phyloP scores from a whole-genome alignment of 2,888 invertebrate genomes.

The Toxonevra muliebris region DNA sequence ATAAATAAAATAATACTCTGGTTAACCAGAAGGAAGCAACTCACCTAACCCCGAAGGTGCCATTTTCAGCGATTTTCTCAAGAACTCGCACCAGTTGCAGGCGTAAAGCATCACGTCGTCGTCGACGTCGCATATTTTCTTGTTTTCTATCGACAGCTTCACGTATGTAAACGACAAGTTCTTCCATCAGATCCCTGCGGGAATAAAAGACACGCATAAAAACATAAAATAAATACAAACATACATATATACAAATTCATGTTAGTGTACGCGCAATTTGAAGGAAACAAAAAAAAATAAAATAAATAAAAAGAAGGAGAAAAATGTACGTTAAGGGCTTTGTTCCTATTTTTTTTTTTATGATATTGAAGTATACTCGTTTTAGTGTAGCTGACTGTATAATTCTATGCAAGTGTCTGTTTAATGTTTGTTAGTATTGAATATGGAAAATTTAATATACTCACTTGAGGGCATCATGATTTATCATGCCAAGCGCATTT shows the following conservation, averaged over 20 bases:
- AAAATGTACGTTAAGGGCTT: no score
- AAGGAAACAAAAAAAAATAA: no score
- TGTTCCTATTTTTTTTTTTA: no score
- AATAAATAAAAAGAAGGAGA: no score
- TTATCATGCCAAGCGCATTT: constrained; percentile 93
- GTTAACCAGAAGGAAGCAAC: constrained; percentile 18
- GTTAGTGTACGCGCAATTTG: neutral
- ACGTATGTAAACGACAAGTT: constrained; percentile 87
- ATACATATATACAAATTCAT: neutral
- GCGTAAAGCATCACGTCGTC: constrained; percentile 90
- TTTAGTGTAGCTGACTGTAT: no score
- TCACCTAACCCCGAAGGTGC: constrained; percentile 83
- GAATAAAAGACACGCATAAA: constrained; percentile 14
- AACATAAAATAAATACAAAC: constrained; percentile 11
- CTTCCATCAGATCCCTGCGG: constrained; percentile 92
- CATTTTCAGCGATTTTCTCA: constrained; percentile 90
- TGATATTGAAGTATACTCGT: no score
- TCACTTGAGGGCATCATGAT: constrained; percentile 93
- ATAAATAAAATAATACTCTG: neutral
- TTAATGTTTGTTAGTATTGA: no score
- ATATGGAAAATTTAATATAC: constrained; percentile 46
- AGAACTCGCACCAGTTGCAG: constrained; percentile 91
- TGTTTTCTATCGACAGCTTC: constrained; percentile 98
- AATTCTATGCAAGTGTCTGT: no score
- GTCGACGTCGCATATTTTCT: constrained; percentile 91